These are phyloP conservation scores for Odontophorus gujanensis DNA, from an alignment of 2,113 vertebrate species.

Conservation along the genomic window DNA sequence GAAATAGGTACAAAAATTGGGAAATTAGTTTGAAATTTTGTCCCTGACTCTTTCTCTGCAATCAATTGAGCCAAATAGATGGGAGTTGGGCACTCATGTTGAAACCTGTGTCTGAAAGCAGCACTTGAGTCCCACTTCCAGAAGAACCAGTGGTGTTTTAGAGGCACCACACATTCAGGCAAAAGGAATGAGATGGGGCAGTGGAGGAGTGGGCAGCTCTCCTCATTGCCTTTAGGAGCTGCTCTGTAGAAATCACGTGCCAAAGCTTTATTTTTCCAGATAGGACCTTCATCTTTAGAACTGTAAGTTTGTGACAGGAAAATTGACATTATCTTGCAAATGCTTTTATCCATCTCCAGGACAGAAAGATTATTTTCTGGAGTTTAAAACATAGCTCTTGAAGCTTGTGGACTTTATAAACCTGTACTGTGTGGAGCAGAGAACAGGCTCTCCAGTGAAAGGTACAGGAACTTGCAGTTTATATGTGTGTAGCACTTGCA, in stretches of 20 bases:
- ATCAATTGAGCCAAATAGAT: neutral
- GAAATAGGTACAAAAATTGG: neutral
- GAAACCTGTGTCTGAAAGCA: neutral
- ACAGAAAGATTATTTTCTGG: slow-evolving; percentile 11
- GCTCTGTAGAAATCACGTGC: neutral
- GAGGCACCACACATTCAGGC: neutral
- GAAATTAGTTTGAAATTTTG: neutral
- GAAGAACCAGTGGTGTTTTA: neutral
- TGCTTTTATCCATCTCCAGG: neutral
- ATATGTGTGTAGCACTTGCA: slow-evolving; percentile 21
- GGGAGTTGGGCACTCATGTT: neutral
- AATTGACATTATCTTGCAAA: neutral
- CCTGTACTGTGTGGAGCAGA: neutral
- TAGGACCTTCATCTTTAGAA: neutral
- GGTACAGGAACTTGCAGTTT: slow-evolving; percentile 54
- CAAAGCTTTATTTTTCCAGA: neutral
- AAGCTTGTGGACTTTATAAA: neutral
- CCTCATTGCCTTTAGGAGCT: neutral
- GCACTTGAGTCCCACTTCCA: neutral
- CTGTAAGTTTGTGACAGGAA: neutral
- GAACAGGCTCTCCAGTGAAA: slow-evolving; percentile 40
- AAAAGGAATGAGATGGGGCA: neutral
- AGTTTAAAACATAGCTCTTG: neutral
- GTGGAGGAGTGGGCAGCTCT: neutral
- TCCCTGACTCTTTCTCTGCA: neutral